Evolutionary conservation across 2,113 vertebrate genomes (phyloP), one percentile per base, ranked within the genome.

Genomic region (Myotis brandtii): DNA sequence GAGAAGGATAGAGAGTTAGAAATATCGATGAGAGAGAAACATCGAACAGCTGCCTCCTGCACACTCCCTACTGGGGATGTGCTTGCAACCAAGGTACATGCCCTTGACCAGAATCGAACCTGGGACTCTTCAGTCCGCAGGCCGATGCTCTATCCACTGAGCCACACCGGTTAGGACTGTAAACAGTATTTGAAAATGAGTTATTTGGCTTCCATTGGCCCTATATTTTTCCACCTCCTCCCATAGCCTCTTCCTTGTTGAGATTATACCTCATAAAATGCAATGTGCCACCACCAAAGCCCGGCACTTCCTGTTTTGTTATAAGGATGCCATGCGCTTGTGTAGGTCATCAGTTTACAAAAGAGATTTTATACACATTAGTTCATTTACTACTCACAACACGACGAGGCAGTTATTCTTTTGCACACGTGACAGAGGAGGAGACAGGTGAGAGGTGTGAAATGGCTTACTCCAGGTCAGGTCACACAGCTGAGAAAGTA

Each of bases 341-440:
- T 87, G 46, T 67, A 54, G 52, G 34, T 95, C 72, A 75, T 86
- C 50, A 81, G 79, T 86, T 93, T 91, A 94, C 43, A 83, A 43
- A 43, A 77, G 75, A 79, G 73, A 93, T 80, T 94, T 80, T 86
- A 48, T 77, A 56, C 40, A 89, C 56, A 66, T 91, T 81, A 83
- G n/a, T 46, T 91, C 85, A 84, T 76, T 94, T 94, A 91, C 79
- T 85, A 20, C 40, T 76, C 89, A 93, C 67, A 83, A 46, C 64
- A 20, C 23, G 85, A 93, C 73, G 85, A 95, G 86, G 86, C 83
- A 82, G 94, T 94, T 82, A 94, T 95, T 95, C 95, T 52, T 96
- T 64, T 32, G 37, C 59, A 25, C 40, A 87, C 40, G 90, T 96
- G 89, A 86, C 40, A 88, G 86, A 79, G 62, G 75, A 48, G 95